phyloP scores from a whole-genome alignment of 2,888 invertebrate genomes.

The Lasioglossum vierecki region DNA sequence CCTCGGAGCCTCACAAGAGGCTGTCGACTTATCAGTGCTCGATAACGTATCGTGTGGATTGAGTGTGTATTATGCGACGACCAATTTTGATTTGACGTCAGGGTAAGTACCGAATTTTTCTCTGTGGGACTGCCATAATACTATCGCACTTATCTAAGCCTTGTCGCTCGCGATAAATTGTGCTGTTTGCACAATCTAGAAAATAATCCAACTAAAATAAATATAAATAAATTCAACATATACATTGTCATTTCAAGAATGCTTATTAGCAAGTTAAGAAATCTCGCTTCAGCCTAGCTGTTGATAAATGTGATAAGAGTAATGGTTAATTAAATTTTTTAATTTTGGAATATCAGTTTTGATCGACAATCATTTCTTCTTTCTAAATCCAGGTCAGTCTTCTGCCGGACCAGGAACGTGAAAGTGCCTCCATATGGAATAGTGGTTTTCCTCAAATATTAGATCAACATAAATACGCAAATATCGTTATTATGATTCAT shows the following conservation, averaged over 20 bases:
- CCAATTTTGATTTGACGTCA: slow-evolving; percentile 19
- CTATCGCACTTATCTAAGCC: neutral
- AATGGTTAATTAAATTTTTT: no score
- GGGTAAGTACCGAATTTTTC: slow-evolving; percentile 59
- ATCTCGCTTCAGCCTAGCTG: no score
- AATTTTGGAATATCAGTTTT: neutral
- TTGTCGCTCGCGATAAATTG: neutral
- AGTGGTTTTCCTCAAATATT: slow-evolving; percentile 16
- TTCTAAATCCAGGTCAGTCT: neutral
- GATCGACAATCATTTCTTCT: neutral
- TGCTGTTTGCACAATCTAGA: neutral
- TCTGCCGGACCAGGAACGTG: neutral
- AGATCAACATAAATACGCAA: neutral
- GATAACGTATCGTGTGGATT: slow-evolving; percentile 84
- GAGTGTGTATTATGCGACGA: slow-evolving; percentile 85
- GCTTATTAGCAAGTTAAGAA: no score
- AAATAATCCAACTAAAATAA: neutral
- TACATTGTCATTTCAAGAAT: no score
- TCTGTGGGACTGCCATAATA: neutral
- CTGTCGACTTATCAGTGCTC: slow-evolving; percentile 86
- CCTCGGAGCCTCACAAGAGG: slow-evolving; percentile 85
- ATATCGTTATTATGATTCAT: neutral
- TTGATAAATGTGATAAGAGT: no score
- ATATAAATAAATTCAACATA: no score
- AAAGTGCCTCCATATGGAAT: slow-evolving; percentile 37